Evolutionary conservation across 1,140 invertebrate genomes (phyloP).

Genomic region (Ctenoplectra terminalis): DNA sequence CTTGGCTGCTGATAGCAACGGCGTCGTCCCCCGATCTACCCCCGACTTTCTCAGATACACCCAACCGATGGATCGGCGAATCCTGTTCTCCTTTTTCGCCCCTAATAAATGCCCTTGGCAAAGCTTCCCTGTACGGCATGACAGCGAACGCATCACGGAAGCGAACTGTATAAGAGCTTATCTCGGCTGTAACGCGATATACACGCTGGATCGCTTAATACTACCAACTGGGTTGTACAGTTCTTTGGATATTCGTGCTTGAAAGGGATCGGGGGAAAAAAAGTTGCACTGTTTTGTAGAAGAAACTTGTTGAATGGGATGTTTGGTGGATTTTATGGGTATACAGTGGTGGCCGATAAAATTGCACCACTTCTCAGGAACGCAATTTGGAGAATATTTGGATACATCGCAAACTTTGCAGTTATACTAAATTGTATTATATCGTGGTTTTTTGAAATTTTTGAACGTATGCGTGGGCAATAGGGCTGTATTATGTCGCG

Average conservation of each 20-base stretch:
- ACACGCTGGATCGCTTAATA: slow-evolving; percentile 6
- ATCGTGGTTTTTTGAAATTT: no score
- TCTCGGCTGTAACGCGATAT: slow-evolving; percentile 17
- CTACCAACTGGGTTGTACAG: not conserved
- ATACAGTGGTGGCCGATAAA: no score
- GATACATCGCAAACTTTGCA: no score
- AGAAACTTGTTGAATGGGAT: slow-evolving; percentile 20
- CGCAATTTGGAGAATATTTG: no score
- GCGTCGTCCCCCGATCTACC: not conserved
- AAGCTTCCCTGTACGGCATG: not conserved
- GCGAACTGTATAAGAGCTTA: slow-evolving; percentile 29
- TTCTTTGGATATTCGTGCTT: not conserved
- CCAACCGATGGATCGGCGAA: not conserved
- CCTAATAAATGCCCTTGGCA: slow-evolving; percentile 39
- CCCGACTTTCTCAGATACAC: not conserved
- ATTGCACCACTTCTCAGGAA: no score
- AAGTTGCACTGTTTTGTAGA: not conserved
- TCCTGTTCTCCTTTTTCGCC: slow-evolving; percentile 26
- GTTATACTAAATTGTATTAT: no score
- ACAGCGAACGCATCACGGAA: slow-evolving; percentile 10
- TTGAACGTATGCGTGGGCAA: no score
- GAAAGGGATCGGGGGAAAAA: not conserved
- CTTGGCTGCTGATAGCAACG: slow-evolving; percentile 13
- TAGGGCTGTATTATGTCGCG: no score
- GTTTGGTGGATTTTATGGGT: not conserved